Evolutionary conservation across 2,113 vertebrate species (phyloP), one percentile per base, ranked within the genome.

Genomic region (Pleuronectes platessa): DNA sequence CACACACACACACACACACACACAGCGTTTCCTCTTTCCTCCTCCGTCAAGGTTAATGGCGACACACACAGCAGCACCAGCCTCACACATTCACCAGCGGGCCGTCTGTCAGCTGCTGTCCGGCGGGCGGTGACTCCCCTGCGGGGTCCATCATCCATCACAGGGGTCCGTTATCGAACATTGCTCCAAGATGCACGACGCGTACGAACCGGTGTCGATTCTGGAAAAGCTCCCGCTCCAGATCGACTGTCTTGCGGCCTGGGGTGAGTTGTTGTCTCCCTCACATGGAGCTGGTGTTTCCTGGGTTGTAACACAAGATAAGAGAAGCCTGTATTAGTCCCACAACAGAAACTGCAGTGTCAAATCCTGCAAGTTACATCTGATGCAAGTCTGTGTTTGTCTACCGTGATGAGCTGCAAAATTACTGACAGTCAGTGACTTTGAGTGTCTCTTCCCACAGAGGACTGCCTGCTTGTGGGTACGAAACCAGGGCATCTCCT

Each of bases 401-500:
- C 9, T 12, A 2, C 37, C 40, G 2, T 49, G 47, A 49, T 49
- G 47, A 18, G 47, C 3, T 49, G 47, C 3, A 49, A 49, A 5
- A 49, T 49, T 18, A 17, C 47, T 49, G 47, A 49, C 47, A 4
- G 37, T 60, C n/a, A 20, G 23, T 78, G 12, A 65, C 4, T 49
- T 18, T 73, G 18, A 20, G 40, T 68, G 11, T 49, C 20, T 78
- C 2, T 74, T 49, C 66, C 89, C 91, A 20, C 92, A 99, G 98
- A 99, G 86, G 97, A 99, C 86, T 97, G 97, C 96, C 97, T 99
- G 68, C 96, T 99, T 37, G 97, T 99, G 76, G 98, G 98, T 68
- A 99, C 98, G 35, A 99, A 99, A 88, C 98, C 97, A 74, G 98
- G 98, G 1, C 98, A 99, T 88, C 96, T 99, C 31, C 95, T 99